Evolutionary conservation across 92 coral and sea anemone genomes (phyloP).

Genomic region (Ricordea florida): DNA sequence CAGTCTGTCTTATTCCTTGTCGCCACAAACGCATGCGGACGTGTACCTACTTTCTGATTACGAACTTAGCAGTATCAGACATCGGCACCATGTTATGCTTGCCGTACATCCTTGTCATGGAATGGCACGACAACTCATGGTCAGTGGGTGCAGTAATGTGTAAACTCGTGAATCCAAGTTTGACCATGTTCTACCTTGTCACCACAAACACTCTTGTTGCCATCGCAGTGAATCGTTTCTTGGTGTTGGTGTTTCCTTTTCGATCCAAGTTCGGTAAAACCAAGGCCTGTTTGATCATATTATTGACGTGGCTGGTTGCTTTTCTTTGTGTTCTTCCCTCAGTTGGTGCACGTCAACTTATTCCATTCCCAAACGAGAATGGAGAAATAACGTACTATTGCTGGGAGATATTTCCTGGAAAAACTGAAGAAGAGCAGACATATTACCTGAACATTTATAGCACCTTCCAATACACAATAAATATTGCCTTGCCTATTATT

Average conservation of each 20-base stretch:
- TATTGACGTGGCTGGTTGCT: conserved; percentile 74
- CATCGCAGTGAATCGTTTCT: conserved; percentile 78
- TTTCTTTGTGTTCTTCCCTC: conserved; percentile 77
- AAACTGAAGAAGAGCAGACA: conserved; percentile 25
- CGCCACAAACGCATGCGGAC: conserved; percentile 80
- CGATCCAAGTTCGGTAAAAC: conserved; percentile 51
- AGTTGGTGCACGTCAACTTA: conserved; percentile 55
- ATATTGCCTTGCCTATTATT: conserved; percentile 63
- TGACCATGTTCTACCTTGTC: conserved; percentile 73
- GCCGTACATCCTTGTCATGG: conserved; percentile 63
- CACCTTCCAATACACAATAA: conserved; percentile 63
- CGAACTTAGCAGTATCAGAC: conserved; percentile 86
- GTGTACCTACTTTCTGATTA: conserved; percentile 77
- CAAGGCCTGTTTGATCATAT: conserved; percentile 56
- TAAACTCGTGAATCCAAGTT: conserved; percentile 78
- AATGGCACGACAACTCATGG: conserved; percentile 33
- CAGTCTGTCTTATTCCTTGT: conserved; percentile 74
- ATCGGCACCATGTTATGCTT: conserved; percentile 76
- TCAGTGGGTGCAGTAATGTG: conserved; percentile 70
- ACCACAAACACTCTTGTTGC: conserved; percentile 87
- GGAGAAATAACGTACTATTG: conserved; percentile 3
- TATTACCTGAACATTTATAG: conserved; percentile 38
- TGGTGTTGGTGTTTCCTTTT: conserved; percentile 80
- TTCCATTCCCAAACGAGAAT: background rate
- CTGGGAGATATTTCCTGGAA: conserved; percentile 68